A percentile compares a stretch with the other conserved stretches of the same genome.
phyloP scores from a whole-genome alignment of 2,888 invertebrate species.

The Plusia festucae region DNA sequence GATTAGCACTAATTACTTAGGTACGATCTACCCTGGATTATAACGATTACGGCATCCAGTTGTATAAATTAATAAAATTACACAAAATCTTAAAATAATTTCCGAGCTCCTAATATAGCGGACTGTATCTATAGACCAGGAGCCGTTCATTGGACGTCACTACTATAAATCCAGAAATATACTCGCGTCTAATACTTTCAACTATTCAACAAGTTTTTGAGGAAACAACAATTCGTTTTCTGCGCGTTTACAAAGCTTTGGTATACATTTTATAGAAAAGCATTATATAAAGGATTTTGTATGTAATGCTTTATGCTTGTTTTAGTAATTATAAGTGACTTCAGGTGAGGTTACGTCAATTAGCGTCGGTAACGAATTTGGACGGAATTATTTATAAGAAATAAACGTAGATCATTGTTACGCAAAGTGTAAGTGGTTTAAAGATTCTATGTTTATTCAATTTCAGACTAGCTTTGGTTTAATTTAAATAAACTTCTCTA shows the following conservation, averaged over 20 bases:
- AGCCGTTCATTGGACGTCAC: constrained; percentile 1
- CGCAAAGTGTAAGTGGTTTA: background rate
- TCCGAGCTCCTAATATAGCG: background rate
- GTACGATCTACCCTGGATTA: constrained; percentile 4
- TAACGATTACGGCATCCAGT: background rate
- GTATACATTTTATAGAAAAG: no score
- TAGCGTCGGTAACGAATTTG: background rate
- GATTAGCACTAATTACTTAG: constrained; percentile 4
- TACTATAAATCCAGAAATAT: constrained; percentile 11
- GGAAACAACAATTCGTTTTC: constrained; percentile 31
- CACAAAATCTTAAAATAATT: background rate
- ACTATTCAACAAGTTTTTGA: constrained; percentile 22
- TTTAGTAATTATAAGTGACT: background rate
- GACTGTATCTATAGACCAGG: constrained; percentile 6
- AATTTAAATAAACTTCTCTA: no score
- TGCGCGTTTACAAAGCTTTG: background rate
- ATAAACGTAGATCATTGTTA: background rate
- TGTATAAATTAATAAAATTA: background rate
- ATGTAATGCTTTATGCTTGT: no score
- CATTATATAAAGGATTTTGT: no score
- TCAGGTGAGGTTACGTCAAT: constrained; percentile 3
- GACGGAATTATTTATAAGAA: background rate
- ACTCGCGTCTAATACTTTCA: constrained; percentile 7
- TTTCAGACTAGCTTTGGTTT: background rate
- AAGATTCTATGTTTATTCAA: background rate